Conservation (phyloP, 64 coral and sea anemone genomes). For the Porites australiensis region DNA sequence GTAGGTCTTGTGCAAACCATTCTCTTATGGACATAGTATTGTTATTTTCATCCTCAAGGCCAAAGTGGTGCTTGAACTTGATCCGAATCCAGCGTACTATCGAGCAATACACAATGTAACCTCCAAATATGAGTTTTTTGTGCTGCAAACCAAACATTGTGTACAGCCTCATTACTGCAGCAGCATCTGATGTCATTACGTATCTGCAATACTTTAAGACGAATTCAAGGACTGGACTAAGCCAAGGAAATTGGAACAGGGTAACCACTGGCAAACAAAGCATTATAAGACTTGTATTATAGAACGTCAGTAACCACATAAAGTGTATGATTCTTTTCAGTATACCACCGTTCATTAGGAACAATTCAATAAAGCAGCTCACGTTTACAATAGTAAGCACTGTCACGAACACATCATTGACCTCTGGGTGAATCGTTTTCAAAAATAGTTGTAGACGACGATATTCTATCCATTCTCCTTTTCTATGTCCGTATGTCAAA, state of each 20-base stretch:
- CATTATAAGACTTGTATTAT: constrained; percentile 91
- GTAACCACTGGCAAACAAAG: constrained; percentile 82
- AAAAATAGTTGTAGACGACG: constrained; percentile 77
- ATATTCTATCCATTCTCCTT: constrained; percentile 83
- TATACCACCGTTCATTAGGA: constrained; percentile 91
- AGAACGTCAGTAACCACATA: constrained; percentile 82
- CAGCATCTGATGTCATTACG: constrained; percentile 84
- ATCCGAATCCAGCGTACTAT: constrained; percentile 64
- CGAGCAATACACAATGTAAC: constrained; percentile 80
- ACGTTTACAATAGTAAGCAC: constrained; percentile 79
- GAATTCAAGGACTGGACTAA: constrained; percentile 69
- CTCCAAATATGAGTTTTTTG: constrained; percentile 38
- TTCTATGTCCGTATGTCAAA: constrained; percentile 82
- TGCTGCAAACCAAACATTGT: constrained; percentile 55
- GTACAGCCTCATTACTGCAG: constrained; percentile 73
- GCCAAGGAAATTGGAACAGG: constrained; percentile 75
- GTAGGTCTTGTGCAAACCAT: constrained; percentile 88
- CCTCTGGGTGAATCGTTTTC: constrained; percentile 95
- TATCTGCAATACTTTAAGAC: constrained; percentile 79
- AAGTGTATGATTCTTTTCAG: constrained; percentile 83
- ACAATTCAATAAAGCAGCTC: constrained; percentile 79
- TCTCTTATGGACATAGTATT: constrained; percentile 29
- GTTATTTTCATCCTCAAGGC: constrained; percentile 53
- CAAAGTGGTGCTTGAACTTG: constrained; percentile 76
- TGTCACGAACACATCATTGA: constrained; percentile 91